Evolutionary conservation across 2,113 vertebrate genomes (phyloP), one percentile per base, ranked within the genome.

Genomic region (Salminus brasiliensis): DNA sequence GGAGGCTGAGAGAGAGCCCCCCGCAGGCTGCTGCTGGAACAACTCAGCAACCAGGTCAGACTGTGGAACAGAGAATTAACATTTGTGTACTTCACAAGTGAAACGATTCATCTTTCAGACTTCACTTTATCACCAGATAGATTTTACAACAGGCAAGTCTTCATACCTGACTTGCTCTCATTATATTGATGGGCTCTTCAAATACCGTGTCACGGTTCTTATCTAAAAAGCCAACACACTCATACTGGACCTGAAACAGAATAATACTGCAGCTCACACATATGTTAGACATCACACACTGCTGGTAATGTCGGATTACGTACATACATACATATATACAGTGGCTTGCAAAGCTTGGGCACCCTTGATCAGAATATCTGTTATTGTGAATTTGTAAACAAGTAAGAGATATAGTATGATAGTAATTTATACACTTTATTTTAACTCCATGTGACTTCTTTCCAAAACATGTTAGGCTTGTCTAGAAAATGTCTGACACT

Each of bases 81-180:
- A n/a, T 74, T 52, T 45, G n/a, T 11, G 59, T 7, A 52, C 36
- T 30, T 41, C 30, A 3, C 1, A 55, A 18, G 27, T 55, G 4
- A 52, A n/a, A n/a, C n/a, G n/a, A 43, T 30, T 55, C 29, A 36
- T 16, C 68, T 43, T 1, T 70, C 18, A 47, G 32, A 1, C 8
- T 74, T 36, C 5, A 45, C 6, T 18, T 67, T 13, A 73, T 16
- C 27, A 21, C 10, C 52, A 59, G 69, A 62, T 8, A 8, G 36
- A 25, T 32, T 16, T 25, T 18, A 53, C 30, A 67, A 23, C 25
- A 4, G 15, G 15, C 41, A 9, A 5, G 21, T 10, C 11, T 5
- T 7, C 67, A 36, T 81, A 94, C 95, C 94, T 95, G 93, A 88
- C 95, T 95, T 18, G 93, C 93, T 92, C 82, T 81, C 81, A 96